Conservation (phyloP, 2,797 vertebrate species). For the Poliocrania exsul region DNA sequence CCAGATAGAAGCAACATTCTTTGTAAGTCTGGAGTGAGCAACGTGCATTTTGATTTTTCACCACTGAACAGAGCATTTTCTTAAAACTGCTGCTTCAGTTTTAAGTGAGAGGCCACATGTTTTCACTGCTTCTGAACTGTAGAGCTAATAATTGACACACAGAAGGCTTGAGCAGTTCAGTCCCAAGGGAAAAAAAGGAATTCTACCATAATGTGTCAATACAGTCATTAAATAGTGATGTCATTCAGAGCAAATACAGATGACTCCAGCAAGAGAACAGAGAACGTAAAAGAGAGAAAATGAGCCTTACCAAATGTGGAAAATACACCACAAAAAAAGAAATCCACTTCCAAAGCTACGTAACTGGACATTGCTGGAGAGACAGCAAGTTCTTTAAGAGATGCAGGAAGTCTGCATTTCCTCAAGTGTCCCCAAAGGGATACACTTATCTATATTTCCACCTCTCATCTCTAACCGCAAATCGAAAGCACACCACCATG, state of each 20-base stretch:
- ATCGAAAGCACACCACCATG: not conserved
- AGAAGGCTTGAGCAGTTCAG: not conserved
- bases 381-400: not conserved
- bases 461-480: not conserved
- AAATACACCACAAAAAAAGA: not conserved
- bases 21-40: not conserved
- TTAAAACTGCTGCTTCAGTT: not conserved
- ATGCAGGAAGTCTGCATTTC: not conserved
- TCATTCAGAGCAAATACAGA: not conserved
- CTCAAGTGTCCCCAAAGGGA: not conserved
- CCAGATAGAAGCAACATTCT: conserved; percentile 22
- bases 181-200: not conserved
- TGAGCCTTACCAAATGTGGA: not conserved
- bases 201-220: not conserved
- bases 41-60: not conserved
- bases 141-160: not conserved
- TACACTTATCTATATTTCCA: not conserved
- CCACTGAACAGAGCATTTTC: not conserved
- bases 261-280: not conserved
- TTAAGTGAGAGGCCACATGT: not conserved
- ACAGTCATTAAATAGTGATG: not conserved
- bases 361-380: not conserved
- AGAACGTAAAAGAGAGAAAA: not conserved
- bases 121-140: not conserved
- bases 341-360: not conserved